Percentiles rank a stretch among this genome's conserved stretches.
These are phyloP conservation scores for Holotrichia oblita DNA, from an alignment of 1,140 invertebrate genomes.

Conservation along the genomic window DNA sequence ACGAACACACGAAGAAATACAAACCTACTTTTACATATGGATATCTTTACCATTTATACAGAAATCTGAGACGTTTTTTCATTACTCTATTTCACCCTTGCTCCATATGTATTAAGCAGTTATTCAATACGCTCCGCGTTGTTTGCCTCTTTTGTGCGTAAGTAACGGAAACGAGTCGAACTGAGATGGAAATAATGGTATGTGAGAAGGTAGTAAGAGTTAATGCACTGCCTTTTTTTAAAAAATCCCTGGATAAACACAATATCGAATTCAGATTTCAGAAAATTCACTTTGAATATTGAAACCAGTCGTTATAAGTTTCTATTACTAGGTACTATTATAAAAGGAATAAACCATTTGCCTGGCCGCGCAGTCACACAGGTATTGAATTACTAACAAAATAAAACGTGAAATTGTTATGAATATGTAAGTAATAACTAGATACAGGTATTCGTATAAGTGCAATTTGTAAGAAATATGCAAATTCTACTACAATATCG, in stretches of 20 bases:
- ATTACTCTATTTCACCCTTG: not conserved
- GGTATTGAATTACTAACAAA: not conserved
- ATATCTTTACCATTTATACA: conserved; percentile 14
- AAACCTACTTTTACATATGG: too few relatives aligned
- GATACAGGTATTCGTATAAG: too few relatives aligned
- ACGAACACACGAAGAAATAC: too few relatives aligned
- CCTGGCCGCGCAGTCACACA: not conserved
- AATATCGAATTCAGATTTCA: conserved; percentile 7
- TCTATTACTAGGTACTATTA: not conserved
- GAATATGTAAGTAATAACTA: too few relatives aligned
- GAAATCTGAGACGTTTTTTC: not conserved
- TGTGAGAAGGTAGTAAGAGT: not conserved
- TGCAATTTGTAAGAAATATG: too few relatives aligned
- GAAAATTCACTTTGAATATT: not conserved
- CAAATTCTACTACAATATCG: too few relatives aligned
- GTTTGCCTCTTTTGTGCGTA: not conserved
- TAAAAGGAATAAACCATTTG: conserved; percentile 2
- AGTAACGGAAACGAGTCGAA: not conserved
- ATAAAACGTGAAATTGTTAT: too few relatives aligned
- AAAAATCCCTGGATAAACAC: conserved; percentile 2
- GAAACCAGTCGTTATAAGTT: not conserved
- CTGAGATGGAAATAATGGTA: not conserved
- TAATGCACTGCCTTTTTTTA: not conserved
- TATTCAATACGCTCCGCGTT: not conserved
- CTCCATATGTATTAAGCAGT: not conserved